Percentiles rank a stretch among this genome's conserved stretches.
phyloP scores from a whole-genome alignment of 2,113 vertebrate genomes.

The Gallinago paraguaiae region DNA sequence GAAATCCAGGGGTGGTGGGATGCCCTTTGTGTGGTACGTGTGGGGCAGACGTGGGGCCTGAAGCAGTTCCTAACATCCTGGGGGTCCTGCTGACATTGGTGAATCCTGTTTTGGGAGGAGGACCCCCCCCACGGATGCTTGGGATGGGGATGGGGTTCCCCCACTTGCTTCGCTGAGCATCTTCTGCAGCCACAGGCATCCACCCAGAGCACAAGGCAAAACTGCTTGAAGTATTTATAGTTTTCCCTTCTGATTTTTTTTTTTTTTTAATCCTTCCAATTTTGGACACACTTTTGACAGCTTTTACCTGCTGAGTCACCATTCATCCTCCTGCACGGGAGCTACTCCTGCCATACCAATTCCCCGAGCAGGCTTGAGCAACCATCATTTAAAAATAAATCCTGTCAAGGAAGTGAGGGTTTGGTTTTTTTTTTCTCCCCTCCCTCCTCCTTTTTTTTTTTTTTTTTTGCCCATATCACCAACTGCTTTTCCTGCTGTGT shows the following conservation, averaged over 20 bases:
- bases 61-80: accelerated
- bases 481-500: not conserved
- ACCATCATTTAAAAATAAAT: constrained; percentile 29
- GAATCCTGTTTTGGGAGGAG: not conserved
- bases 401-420: not conserved
- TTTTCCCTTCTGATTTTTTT: not conserved
- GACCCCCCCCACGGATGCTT: accelerated
- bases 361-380: not conserved
- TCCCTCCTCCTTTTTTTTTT: too few species aligned
- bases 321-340: not conserved
- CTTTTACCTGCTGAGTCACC: constrained; percentile 66
- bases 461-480: not conserved
- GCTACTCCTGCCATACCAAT: not conserved
- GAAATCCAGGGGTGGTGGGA: not conserved
- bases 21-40: accelerated
- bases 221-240: not conserved
- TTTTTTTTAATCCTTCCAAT: not conserved
- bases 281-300: constrained; percentile 20
- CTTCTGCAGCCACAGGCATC: not conserved
- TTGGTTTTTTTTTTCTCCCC: too few species aligned
- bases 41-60: not conserved
- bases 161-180: accelerated
- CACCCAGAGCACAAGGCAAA: not conserved
- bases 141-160: not conserved
- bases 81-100: accelerated